phyloP scores from a whole-genome alignment of 2,797 vertebrate species.

The Yasuhikotakia modesta region DNA sequence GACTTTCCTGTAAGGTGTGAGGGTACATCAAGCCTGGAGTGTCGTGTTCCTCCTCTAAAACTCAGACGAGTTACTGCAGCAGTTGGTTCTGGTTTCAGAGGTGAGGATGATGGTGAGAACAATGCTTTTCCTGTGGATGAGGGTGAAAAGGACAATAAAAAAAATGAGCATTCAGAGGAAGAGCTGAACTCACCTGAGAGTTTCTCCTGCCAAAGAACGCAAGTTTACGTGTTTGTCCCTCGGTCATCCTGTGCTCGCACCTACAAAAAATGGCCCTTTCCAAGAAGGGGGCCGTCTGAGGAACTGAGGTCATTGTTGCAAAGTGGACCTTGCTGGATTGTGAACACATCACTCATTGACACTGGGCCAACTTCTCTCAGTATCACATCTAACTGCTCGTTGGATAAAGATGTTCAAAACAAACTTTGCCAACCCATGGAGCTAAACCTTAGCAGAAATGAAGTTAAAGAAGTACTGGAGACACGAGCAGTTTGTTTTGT shows the following conservation, averaged over 20 bases:
- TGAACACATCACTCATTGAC: background rate
- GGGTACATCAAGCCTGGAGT: background rate
- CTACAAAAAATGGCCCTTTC: slow-evolving; percentile 73
- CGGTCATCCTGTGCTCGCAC: slow-evolving; percentile 74
- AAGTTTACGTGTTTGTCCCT: slow-evolving; percentile 48
- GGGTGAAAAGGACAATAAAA: slow-evolving; percentile 19
- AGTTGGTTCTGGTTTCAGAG: background rate
- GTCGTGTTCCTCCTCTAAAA: slow-evolving; percentile 33
- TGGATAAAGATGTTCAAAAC: background rate
- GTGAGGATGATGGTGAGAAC: slow-evolving; percentile 7
- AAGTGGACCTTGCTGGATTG: slow-evolving; percentile 28
- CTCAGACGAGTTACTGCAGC: slow-evolving; percentile 9
- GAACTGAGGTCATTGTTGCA: slow-evolving; percentile 3
- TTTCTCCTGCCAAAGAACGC: slow-evolving; percentile 76
- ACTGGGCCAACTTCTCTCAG: background rate
- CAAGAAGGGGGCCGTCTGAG: slow-evolving; percentile 15
- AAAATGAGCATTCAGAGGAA: slow-evolving; percentile 25
- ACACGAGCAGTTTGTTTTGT: background rate
- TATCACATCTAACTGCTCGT: background rate
- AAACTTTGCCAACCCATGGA: background rate
- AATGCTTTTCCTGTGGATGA: background rate
- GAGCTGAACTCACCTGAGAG: slow-evolving; percentile 37
- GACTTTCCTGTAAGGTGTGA: slow-evolving; percentile 13
- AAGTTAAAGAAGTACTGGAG: background rate
- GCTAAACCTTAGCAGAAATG: background rate